These are phyloP conservation scores for Molossus molossus DNA, from an alignment of 2,797 vertebrate genomes.

Conservation along the genomic window DNA sequence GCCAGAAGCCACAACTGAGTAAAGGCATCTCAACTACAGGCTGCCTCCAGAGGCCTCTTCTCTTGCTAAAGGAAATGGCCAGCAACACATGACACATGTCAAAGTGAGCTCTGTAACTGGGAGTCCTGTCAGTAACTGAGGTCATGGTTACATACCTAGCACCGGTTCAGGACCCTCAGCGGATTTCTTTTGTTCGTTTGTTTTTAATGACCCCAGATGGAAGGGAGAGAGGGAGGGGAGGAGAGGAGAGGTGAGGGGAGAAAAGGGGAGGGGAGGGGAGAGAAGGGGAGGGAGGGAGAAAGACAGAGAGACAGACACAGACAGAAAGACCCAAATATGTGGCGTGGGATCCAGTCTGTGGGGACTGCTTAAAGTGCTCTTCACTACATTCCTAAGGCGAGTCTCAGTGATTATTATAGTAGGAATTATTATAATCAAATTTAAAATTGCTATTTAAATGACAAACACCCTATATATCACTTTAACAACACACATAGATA, in stretches of 20 bases:
- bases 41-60: not conserved
- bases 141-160: not conserved
- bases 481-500: not conserved
- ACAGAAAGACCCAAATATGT: not conserved
- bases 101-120: not conserved
- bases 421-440: slow-evolving; percentile 17
- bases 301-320: not conserved
- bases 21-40: not conserved
- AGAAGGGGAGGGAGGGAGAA: too few relatives aligned
- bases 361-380: not conserved
- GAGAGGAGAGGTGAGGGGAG: not conserved
- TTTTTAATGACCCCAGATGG: not conserved
- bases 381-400: not conserved
- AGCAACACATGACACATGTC: not conserved
- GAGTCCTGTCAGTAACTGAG: not conserved
- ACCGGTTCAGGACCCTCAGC: not conserved
- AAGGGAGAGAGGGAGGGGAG: not conserved
- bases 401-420: not conserved
- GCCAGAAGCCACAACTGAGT: not conserved
- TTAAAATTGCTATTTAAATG: slow-evolving; percentile 26
- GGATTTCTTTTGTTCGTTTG: not conserved
- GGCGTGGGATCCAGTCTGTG: not conserved
- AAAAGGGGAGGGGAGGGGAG: not conserved
- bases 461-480: not conserved
- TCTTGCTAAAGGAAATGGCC: not conserved